A percentile compares a stretch with the other conserved stretches of the same genome.
phyloP scores from a whole-genome alignment of 2,113 vertebrate species.

The Bos javanicus region DNA sequence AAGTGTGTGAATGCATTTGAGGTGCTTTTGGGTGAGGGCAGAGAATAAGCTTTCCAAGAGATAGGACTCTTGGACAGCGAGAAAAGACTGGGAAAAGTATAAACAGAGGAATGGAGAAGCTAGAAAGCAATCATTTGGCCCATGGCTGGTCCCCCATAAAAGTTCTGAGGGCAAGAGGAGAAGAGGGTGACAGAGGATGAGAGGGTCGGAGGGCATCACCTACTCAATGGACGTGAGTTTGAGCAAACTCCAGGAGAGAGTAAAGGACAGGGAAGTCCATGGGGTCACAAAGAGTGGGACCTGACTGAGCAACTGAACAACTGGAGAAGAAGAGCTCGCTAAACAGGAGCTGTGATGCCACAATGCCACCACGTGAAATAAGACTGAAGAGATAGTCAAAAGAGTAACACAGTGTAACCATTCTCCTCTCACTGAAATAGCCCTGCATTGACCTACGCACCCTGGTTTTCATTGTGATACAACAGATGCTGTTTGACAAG shows the following conservation, averaged over 20 bases:
- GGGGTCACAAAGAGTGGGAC: background rate
- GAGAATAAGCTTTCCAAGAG: background rate
- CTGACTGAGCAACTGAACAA: background rate
- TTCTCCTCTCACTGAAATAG: background rate
- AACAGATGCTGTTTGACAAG: background rate
- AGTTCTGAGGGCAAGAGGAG: background rate
- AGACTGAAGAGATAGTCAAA: background rate
- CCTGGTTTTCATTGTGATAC: background rate
- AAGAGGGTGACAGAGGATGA: background rate
- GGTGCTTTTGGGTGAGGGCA: background rate
- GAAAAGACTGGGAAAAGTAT: background rate
- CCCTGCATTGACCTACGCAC: background rate
- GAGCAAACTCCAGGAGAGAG: background rate
- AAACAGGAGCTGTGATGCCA: background rate
- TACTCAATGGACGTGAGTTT: background rate
- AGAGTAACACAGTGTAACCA: background rate
- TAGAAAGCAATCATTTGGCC: background rate
- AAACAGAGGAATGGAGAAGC: background rate
- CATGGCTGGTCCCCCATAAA: background rate
- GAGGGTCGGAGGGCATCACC: background rate
- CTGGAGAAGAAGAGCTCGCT: background rate
- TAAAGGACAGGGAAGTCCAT: background rate
- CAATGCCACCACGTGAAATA: accelerated
- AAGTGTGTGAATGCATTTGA: background rate
- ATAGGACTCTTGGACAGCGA: background rate